Evolutionary conservation across 2,797 vertebrate species (phyloP).

Genomic region (Champsocephalus gunnari): DNA sequence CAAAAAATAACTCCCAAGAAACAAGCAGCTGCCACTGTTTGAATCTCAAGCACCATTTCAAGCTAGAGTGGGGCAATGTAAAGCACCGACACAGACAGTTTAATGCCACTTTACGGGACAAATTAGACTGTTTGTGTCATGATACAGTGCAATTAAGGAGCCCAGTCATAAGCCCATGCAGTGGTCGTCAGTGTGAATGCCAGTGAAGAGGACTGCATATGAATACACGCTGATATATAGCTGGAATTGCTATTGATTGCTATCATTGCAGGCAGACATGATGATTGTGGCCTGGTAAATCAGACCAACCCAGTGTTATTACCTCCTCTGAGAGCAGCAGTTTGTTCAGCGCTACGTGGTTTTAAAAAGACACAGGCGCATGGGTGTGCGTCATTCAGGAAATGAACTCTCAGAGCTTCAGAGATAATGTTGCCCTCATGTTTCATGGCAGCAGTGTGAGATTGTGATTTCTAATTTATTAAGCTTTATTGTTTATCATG

Average conservation of each 20-base stretch:
- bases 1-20: not conserved
- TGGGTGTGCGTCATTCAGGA: constrained; percentile 28
- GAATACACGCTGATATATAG: constrained; percentile 21
- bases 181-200: constrained; percentile 11
- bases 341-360: constrained; percentile 13
- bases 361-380: not conserved
- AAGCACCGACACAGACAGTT: constrained; percentile 4
- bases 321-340: constrained; percentile 24
- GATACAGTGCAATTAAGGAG: constrained; percentile 28
- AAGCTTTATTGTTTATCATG: constrained; percentile 24
- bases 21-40: constrained; percentile 15
- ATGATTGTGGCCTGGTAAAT: constrained; percentile 17
- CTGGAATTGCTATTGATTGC: constrained; percentile 64
- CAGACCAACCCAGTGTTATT: constrained; percentile 33
- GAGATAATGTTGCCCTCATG: constrained; percentile 21
- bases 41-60: constrained; percentile 9
- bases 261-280: constrained; percentile 20
- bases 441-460: not conserved
- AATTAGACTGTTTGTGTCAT: constrained; percentile 10
- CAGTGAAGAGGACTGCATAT: constrained; percentile 35
- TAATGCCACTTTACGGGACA: constrained; percentile 3
- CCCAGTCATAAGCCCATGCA: constrained; percentile 15
- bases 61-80: not conserved
- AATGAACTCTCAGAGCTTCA: constrained; percentile 42
- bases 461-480: constrained; percentile 19